A percentile compares a stretch with the other conserved stretches of the same genome.
Conservation (phyloP, 2,888 invertebrate species). For the Ferrisia virgata region DNA sequence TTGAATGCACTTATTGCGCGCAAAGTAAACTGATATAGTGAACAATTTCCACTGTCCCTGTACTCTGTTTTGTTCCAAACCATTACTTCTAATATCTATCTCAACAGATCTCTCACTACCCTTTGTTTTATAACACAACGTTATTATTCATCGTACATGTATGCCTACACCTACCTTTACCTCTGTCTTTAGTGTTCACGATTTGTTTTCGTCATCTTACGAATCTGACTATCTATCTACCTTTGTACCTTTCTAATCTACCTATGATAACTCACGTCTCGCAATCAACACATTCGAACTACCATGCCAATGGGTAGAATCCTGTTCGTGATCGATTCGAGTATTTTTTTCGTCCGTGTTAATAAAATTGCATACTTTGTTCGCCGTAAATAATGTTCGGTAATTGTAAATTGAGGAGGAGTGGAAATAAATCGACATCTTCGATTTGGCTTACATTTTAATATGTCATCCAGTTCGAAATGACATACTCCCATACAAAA, state of each 20-base stretch:
- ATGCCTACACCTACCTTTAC: background rate
- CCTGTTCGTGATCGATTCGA: no score
- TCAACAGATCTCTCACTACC: slow-evolving; percentile 39
- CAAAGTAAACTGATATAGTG: slow-evolving; percentile 44
- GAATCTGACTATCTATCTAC: no score
- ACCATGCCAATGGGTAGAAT: no score
- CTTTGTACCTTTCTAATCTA: no score
- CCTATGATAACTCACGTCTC: background rate
- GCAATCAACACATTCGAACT: background rate
- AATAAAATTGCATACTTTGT: no score
- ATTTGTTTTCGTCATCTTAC: slow-evolving; percentile 8
- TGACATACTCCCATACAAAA: no score
- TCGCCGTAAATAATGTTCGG: no score
- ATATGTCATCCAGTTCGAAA: no score
- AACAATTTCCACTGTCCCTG: slow-evolving; percentile 27
- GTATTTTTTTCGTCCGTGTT: no score
- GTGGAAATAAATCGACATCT: no score
- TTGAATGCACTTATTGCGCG: slow-evolving; percentile 41
- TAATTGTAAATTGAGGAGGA: no score
- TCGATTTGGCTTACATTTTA: no score
- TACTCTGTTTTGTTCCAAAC: slow-evolving; percentile 39
- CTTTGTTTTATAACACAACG: background rate
- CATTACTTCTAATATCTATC: slow-evolving; percentile 45
- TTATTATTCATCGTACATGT: background rate
- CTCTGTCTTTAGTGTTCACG: background rate